phyloP scores from a whole-genome alignment of 2,113 vertebrate genomes.

The Uria aalge region DNA sequence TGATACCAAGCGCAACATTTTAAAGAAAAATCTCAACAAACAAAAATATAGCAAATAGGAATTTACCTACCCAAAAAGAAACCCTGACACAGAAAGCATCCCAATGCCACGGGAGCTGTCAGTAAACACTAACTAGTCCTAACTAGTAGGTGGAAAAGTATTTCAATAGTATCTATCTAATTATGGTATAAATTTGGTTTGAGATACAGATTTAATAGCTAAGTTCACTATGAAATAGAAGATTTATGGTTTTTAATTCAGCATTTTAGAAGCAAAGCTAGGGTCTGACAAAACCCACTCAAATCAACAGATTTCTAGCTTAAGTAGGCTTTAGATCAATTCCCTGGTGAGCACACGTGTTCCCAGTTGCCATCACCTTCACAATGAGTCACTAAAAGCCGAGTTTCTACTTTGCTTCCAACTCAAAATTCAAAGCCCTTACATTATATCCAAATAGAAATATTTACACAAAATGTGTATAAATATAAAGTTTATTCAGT shows the following conservation, averaged over 20 bases:
- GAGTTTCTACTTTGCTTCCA: background rate
- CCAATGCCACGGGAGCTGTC: background rate
- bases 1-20: background rate
- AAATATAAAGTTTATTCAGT: slow-evolving; percentile 99
- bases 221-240: background rate
- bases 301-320: background rate
- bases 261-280: background rate
- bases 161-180: background rate
- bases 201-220: background rate
- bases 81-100: background rate
- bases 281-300: background rate
- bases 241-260: background rate
- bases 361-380: background rate
- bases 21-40: background rate
- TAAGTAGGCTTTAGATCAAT: background rate
- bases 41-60: background rate
- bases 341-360: background rate
- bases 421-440: background rate
- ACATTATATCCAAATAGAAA: background rate
- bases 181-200: background rate
- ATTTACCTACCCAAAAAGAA: background rate
- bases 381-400: background rate
- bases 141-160: background rate
- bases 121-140: background rate
- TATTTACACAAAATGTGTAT: slow-evolving; percentile 79